These are phyloP conservation scores for Jordanella pulchra DNA, from an alignment of 2,797 vertebrate species.

Conservation along the genomic window DNA sequence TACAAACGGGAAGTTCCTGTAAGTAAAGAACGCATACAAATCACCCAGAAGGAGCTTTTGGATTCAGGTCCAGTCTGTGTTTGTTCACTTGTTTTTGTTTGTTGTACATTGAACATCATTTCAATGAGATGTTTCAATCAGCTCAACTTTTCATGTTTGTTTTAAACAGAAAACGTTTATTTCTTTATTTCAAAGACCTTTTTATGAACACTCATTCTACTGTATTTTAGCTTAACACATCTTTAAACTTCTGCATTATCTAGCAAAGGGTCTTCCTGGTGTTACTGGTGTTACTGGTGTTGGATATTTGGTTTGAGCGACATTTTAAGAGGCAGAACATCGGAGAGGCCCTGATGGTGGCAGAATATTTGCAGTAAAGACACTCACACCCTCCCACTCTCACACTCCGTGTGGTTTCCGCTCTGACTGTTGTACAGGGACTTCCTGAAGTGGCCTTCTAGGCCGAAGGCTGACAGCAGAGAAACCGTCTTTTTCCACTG, in stretches of 20 bases:
- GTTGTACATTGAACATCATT: too few relatives aligned
- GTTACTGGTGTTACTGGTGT: too few relatives aligned
- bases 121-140: too few relatives aligned
- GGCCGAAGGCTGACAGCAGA: conserved; percentile 49
- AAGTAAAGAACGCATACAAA: too few relatives aligned
- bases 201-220: too few relatives aligned
- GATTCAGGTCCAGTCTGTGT: too few relatives aligned
- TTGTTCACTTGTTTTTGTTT: too few relatives aligned
- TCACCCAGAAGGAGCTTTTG: too few relatives aligned
- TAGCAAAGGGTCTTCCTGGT: neutral
- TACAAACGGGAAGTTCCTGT: conserved; percentile 93
- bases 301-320: conserved; percentile 29
- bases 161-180: too few relatives aligned
- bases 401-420: conserved; percentile 75
- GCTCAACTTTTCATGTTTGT: too few relatives aligned
- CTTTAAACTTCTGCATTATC: neutral
- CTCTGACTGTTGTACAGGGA: conserved; percentile 66
- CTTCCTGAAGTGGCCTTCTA: conserved; percentile 86
- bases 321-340: conserved; percentile 4
- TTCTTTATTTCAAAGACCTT: neutral
- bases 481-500: conserved; percentile 17
- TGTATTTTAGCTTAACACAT: neutral
- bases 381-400: too few relatives aligned
- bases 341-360: conserved; percentile 32
- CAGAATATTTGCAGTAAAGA: conserved; percentile 21